Conservation (phyloP, 2,888 invertebrate genomes). For the Macrostomum cliftonense region DNA sequence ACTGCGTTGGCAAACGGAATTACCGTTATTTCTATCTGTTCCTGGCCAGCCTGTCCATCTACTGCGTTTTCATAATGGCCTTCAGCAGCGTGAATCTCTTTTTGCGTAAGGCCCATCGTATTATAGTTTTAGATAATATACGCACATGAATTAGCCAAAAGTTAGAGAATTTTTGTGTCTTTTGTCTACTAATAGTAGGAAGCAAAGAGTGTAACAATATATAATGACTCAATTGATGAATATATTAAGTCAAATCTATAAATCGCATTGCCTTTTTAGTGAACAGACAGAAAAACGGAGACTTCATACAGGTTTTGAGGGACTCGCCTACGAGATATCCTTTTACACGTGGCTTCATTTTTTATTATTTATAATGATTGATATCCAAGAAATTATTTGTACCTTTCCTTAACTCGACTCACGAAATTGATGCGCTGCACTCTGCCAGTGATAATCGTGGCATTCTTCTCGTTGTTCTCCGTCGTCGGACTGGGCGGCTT, state of each 20-base stretch:
- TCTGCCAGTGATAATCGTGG: conserved; percentile 59
- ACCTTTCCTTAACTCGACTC: too few relatives aligned
- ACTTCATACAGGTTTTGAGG: conserved; percentile 66
- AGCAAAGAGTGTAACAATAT: too few relatives aligned
- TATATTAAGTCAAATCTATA: too few relatives aligned
- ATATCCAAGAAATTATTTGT: too few relatives aligned
- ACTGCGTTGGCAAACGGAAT: conserved; percentile 94
- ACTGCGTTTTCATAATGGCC: conserved; percentile 89
- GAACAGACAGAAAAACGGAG: conserved; percentile 15
- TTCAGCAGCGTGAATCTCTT: conserved; percentile 87
- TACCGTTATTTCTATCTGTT: conserved; percentile 98
- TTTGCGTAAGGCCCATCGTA: conserved; percentile 66
- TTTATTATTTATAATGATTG: too few relatives aligned
- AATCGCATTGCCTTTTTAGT: too few relatives aligned
- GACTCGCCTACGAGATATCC: conserved; percentile 62
- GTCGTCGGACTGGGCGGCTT: conserved; percentile 92
- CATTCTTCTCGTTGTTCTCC: conserved; percentile 96
- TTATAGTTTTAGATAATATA: too few relatives aligned
- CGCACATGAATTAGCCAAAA: too few relatives aligned
- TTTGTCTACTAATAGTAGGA: too few relatives aligned
- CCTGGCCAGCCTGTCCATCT: conserved; percentile 83
- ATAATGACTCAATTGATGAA: too few relatives aligned
- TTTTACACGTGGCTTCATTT: conserved; percentile 16
- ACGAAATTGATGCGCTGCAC: background rate
- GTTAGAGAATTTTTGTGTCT: too few relatives aligned